These are phyloP conservation scores for Perodicticus potto DNA, from an alignment of 2,797 vertebrate species.

Conservation along the genomic window DNA sequence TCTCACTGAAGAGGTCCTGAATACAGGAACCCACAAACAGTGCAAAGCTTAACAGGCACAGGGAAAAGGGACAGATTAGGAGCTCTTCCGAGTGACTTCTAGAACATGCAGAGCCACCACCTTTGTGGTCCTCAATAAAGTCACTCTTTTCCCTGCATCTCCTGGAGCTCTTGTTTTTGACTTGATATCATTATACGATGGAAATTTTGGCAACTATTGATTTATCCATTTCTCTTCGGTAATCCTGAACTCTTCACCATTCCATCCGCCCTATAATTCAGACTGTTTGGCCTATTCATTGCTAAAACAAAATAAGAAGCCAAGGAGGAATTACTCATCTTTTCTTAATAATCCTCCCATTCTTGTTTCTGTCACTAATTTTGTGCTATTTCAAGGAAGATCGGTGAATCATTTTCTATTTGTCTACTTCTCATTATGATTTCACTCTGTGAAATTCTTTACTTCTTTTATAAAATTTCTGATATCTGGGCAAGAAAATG, in stretches of 20 bases:
- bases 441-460: neutral
- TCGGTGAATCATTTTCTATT: constrained; percentile 48
- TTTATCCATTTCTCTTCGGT: neutral
- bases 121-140: neutral
- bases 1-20: neutral
- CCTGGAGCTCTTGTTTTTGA: neutral
- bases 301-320: constrained; percentile 46
- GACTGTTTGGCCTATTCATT: neutral
- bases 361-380: constrained; percentile 13
- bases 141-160: too few relatives aligned
- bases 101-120: neutral
- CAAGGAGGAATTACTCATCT: constrained; percentile 33
- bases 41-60: neutral
- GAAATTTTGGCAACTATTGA: neutral
- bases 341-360: constrained; percentile 41
- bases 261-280: neutral
- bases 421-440: constrained; percentile 32
- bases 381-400: constrained; percentile 45
- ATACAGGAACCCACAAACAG: neutral
- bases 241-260: constrained; percentile 6
- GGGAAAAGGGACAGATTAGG: neutral
- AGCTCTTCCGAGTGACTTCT: neutral
- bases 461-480: constrained; percentile 17
- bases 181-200: neutral
- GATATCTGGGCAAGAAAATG: neutral